Evolutionary conservation across 1,140 invertebrate species (phyloP), one percentile per base, ranked within the genome.

Genomic region (Plutomurus gul): DNA sequence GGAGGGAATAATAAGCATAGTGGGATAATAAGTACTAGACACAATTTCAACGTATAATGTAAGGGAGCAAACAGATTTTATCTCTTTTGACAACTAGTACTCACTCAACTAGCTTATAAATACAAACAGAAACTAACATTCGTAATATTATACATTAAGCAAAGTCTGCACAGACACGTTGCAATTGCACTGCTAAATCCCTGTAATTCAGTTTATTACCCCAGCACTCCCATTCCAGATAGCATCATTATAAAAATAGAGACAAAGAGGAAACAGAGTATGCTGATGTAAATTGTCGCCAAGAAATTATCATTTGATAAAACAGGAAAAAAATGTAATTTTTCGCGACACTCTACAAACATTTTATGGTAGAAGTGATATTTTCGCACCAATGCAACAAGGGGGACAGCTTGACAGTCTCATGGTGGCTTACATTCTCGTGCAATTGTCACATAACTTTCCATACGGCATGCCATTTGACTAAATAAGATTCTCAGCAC

Each of bases 391-490:
- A 65, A 30, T 30, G 56, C 56, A 65, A 65, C 56, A 27, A 65
- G n/a, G 27, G 25, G 56, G 25, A 16, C 36, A 18, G 4, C n/a
- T 20, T 65, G 3, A 60, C 16, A 33, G 25, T 65, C 56, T 33
- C 27, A 33, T 27, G 18, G 10, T 6, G 4, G 16, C 27, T 30
- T 47, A 47, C 47, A 76, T 56, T 39, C 33, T 16, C 20, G 39
- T 76, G 8, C 36, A 76, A 76, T 76, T 60, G 75, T 76, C 47
- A 39, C 73, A 27, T 75, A 75, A 75, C 27, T 46, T 75, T 36
- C 49, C 39, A 75, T 75, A 75, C 22, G 43, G 43, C 20, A 8
- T 18, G 43, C n/a, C 33, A 22, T 75, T 27, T 25, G 27, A 51
- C n/a, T n/a, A n/a, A n/a, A n/a, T n/a, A n/a, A n/a, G n/a, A n/a